A percentile compares a stretch with the other conserved stretches of the same genome.
Conservation (phyloP, 30 jellyfish, hydroid and myxozoan genomes). For the Nemopilema nomurai region DNA sequence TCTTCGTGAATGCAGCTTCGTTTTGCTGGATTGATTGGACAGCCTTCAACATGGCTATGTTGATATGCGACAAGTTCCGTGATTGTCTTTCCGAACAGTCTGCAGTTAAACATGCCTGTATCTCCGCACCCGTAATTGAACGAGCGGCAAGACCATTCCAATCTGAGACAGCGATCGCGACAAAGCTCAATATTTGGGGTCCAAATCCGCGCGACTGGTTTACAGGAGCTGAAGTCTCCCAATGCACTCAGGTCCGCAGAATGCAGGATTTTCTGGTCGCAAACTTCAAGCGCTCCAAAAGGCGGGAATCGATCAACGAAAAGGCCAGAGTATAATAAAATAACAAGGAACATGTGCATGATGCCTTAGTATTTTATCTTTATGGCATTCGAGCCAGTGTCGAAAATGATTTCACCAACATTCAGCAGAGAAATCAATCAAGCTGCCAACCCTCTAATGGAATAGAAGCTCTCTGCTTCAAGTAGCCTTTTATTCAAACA, state of each 20-base stretch:
- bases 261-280: background rate
- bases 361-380: background rate
- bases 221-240: constrained; percentile 16
- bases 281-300: background rate
- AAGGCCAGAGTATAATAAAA: background rate
- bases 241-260: background rate
- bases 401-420: background rate
- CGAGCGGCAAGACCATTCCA: constrained; percentile 17
- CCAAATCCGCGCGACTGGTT: background rate
- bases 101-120: constrained; percentile 4
- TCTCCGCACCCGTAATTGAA: constrained; percentile 26
- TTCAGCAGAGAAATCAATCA: background rate
- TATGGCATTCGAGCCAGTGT: too few relatives aligned
- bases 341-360: background rate
- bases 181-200: constrained; percentile 36
- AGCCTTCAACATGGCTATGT: background rate
- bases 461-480: background rate
- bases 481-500: background rate
- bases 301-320: background rate
- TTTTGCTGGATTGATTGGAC: background rate
- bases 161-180: constrained; percentile 43
- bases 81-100: constrained; percentile 8
- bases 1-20: constrained; percentile 23
- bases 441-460: background rate
- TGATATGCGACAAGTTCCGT: background rate